These are phyloP conservation scores for Brienomyrus longianalis DNA, from an alignment of 2,113 vertebrate genomes.

Conservation along the genomic window DNA sequence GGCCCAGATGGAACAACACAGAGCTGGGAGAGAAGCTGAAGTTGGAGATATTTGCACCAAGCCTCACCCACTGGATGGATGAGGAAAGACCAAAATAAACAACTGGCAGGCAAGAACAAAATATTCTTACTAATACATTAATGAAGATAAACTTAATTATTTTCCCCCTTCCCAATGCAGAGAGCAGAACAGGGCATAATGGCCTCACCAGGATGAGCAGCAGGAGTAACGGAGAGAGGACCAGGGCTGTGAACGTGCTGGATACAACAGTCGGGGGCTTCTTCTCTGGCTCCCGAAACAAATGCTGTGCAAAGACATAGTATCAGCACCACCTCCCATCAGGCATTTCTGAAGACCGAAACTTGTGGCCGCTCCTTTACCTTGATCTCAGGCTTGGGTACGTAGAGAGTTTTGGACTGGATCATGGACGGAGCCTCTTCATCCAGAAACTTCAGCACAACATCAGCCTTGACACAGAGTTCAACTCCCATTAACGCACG, in stretches of 20 bases:
- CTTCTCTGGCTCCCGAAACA: constrained; percentile 96
- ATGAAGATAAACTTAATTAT: neutral
- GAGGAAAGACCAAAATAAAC: constrained; percentile 9
- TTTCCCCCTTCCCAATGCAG: neutral
- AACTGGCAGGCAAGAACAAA: neutral
- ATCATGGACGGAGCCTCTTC: constrained; percentile 80
- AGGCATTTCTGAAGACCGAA: neutral
- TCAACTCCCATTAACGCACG: neutral
- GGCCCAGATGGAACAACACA: constrained; percentile 88
- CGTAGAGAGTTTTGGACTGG: constrained; percentile 85
- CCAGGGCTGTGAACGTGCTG: constrained; percentile 85
- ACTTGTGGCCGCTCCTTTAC: constrained; percentile 44
- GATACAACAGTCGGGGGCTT: constrained; percentile 90
- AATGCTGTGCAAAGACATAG: constrained; percentile 69
- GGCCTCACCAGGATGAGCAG: constrained; percentile 86
- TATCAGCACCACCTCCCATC: neutral
- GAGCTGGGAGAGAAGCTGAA: constrained; percentile 93
- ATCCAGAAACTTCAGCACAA: constrained; percentile 87
- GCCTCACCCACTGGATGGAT: constrained; percentile 83
- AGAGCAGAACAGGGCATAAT: neutral
- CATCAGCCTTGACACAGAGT: constrained; percentile 72
- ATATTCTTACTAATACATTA: constrained; percentile 5
- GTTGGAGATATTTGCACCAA: constrained; percentile 94
- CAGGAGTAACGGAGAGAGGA: constrained; percentile 84
- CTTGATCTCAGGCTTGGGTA: constrained; percentile 94